Percentiles rank a stretch among this genome's conserved stretches.
phyloP scores from a whole-genome alignment of 2,113 vertebrate genomes.

The Ptyas mucosa region DNA sequence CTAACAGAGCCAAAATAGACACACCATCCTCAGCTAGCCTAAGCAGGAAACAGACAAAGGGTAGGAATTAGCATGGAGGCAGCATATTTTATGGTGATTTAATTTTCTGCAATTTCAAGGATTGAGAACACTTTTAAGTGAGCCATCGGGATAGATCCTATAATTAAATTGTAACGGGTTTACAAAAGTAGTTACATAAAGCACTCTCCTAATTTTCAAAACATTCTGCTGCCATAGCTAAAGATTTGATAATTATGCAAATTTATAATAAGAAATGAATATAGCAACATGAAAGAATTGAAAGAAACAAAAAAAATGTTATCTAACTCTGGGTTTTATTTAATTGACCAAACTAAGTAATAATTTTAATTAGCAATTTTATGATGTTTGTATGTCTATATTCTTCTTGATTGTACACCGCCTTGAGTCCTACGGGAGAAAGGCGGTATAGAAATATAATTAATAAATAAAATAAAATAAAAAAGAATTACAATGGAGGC shows the following conservation, averaged over 20 bases:
- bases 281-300: constrained; percentile 43
- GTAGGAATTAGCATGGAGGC: neutral
- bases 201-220: constrained; percentile 38
- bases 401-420: too few species aligned
- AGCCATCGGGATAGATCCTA: neutral
- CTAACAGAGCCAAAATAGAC: neutral
- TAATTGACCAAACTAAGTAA: too few species aligned
- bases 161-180: neutral
- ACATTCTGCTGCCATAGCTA: constrained; percentile 37
- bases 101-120: neutral
- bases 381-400: too few species aligned
- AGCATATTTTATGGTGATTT: neutral
- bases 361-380: too few species aligned
- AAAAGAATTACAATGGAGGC: constrained; percentile 42
- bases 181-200: neutral
- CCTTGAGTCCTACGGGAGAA: too few species aligned
- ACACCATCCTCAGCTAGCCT: neutral
- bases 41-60: neutral
- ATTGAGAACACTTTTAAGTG: neutral
- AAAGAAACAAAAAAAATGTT: too few species aligned
- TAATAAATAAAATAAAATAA: too few species aligned
- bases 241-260: constrained; percentile 36
- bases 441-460: too few species aligned
- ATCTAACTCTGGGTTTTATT: too few species aligned
- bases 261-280: constrained; percentile 38